Evolutionary conservation across 2,888 invertebrate species (phyloP).

Genomic region (Luffia ferchaultella): DNA sequence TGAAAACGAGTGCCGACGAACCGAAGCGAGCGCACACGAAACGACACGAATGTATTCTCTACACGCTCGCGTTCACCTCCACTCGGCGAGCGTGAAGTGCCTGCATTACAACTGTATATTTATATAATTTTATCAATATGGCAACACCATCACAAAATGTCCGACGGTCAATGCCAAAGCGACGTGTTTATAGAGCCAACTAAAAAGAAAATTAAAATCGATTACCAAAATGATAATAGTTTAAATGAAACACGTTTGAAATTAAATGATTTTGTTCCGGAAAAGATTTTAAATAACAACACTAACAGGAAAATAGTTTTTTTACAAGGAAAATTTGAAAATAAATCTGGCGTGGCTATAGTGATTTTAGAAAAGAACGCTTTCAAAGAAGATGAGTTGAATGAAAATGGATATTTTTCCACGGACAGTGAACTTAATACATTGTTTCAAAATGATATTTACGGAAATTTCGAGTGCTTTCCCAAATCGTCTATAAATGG

Average conservation of each 20-base stretch:
- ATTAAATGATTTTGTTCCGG: constrained; percentile 72
- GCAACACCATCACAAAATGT: constrained; percentile 37
- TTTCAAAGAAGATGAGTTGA: constrained; percentile 69
- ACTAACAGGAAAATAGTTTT: constrained; percentile 75
- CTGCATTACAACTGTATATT: too few relatives aligned
- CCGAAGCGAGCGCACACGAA: too few relatives aligned
- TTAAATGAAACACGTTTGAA: constrained; percentile 37
- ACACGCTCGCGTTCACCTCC: too few relatives aligned
- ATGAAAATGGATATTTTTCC: constrained; percentile 67
- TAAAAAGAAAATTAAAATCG: constrained; percentile 50
- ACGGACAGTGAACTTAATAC: constrained; percentile 66
- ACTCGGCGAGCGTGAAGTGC: too few relatives aligned
- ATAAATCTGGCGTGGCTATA: constrained; percentile 71
- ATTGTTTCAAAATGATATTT: constrained; percentile 83
- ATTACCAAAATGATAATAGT: constrained; percentile 38
- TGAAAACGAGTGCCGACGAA: too few relatives aligned
- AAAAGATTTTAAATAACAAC: constrained; percentile 75
- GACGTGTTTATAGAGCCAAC: constrained; percentile 32
- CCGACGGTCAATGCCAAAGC: constrained; percentile 44
- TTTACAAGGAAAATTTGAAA: constrained; percentile 73
- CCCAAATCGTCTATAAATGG: constrained; percentile 70
- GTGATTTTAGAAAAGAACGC: constrained; percentile 84
- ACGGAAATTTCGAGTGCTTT: constrained; percentile 80
- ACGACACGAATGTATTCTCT: too few relatives aligned
- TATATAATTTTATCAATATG: not conserved